Evolutionary conservation across 1,140 invertebrate genomes (phyloP).

Genomic region (Nephila pilipes): DNA sequence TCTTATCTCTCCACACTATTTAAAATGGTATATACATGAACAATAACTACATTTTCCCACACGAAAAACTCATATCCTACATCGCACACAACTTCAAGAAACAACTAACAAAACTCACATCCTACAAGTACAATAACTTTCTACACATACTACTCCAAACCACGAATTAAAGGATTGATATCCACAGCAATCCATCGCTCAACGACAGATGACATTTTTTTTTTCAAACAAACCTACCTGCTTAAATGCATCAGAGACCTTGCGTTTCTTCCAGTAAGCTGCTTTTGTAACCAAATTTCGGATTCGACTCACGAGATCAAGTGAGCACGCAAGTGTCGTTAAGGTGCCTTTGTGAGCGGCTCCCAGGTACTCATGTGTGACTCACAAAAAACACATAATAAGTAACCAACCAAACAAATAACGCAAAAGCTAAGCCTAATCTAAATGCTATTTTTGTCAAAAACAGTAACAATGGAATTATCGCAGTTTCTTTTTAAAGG

Average conservation of each 20-base stretch:
- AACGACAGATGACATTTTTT: neutral
- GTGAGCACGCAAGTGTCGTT: slow-evolving; percentile 1
- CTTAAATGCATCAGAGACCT: slow-evolving; percentile 13
- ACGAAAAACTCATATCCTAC: no score
- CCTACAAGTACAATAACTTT: no score
- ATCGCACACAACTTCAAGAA: no score
- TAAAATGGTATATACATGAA: no score
- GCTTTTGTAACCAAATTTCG: neutral
- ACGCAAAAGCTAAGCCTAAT: neutral
- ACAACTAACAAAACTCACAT: no score
- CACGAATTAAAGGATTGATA: neutral
- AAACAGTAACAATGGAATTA: neutral
- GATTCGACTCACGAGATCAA: neutral
- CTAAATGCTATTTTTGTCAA: neutral
- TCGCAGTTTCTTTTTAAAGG: neutral
- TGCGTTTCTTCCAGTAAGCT: neutral
- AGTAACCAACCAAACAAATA: slow-evolving; percentile 3
- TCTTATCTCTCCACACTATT: no score
- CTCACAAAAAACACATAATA: neutral
- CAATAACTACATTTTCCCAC: no score
- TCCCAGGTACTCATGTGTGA: neutral
- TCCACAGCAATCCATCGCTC: neutral
- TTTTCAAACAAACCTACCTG: neutral
- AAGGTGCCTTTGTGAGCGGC: neutral
- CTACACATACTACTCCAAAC: no score